Evolutionary conservation across 2,888 invertebrate species (phyloP), one percentile per base, ranked within the genome.

Genomic region (Mamestra brassicae): DNA sequence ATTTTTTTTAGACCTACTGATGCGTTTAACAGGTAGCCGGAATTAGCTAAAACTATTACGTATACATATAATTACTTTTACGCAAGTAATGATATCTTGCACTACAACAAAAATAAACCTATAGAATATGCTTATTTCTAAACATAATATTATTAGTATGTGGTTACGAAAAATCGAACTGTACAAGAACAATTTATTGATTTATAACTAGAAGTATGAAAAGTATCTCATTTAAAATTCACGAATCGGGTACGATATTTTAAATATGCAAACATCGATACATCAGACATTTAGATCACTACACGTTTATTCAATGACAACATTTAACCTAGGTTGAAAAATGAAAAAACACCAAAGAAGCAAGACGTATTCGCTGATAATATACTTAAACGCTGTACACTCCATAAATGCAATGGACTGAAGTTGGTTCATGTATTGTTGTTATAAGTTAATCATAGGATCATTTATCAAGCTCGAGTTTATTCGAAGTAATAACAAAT

Each of bases 231-330:
- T 58, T 66, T 54, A 17, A 66, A 54, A 66, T 50, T 81, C 50
- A 63, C 71, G 50, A 71, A 58, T 55, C 47, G 60, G 62, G 47
- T 65, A 47, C 60, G 34, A 68, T 26, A 61, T 58, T 72, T 66
- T 36, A 57, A 66, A 66, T 65, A 70, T 66, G 42, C 61, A 76
- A 76, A 82, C 78, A 67, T 55, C 42, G 68, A 80, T 60, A 77
- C 78, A 80, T 82, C 82, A 82, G 71, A 82, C 66, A 82, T 82
- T 82, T 68, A 69, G 38, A 81, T 70, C 52, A 79, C 71, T 69
- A 78, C 64, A 78, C 50, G 58, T 78, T 69, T 78, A 70, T 73
- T 74, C 55, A 78, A 74, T 83, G 68, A 71, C 66, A 81, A 45
- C 62, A 69, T 80, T 80, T 78, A 66, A 54, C 38, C 62, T 67